Evolutionary conservation across 2,113 vertebrate species (phyloP), one percentile per base, ranked within the genome.

Genomic region (Cromileptes altivelis): DNA sequence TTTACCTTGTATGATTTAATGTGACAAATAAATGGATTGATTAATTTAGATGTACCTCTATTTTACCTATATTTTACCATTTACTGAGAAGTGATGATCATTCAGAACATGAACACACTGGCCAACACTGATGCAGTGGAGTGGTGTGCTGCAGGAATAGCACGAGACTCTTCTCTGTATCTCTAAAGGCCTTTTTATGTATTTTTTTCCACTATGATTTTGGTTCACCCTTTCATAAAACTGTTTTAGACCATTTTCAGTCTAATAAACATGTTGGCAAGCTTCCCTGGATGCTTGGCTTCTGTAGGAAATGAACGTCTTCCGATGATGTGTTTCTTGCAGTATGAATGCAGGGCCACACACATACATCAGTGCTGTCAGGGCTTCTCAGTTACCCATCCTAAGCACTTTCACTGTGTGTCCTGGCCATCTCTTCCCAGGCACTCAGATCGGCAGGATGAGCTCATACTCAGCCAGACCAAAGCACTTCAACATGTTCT

Each of bases 401-500:
- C 50, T 47, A 25, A 88, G 65, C 71, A 70, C 83, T 61, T 55
- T 78, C 47, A 47, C 56, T 60, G 0, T 55, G 58, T 15, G 76
- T 70, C 69, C 57, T 40, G 55, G 1, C 57, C 68, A 47, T 76
- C 85, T 84, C 81, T 42, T 75, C 58, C 77, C 72, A 45, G 58
- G 25, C 37, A 1, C 71, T 69, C 75, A 18, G 56, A 64, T 86
- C 83, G 71, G 25, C 45, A 70, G 70, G 83, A 78, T 92, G 88
- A 94, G 78, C 80, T 92, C 88, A 91, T 82, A 2, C 76, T 80
- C 50, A 27, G 47, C 45, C 86, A 80, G 74, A 71, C 69, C 86
- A 81, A 77, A 92, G 80, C 81, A 52, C 77, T 85, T 81, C 45
- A 84, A 85, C 70, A 84, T 88, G 80, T 80, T 82, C 82, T 80